Conservation (phyloP, 2,797 vertebrate genomes). For the Chlorospingus flavigularis region DNA sequence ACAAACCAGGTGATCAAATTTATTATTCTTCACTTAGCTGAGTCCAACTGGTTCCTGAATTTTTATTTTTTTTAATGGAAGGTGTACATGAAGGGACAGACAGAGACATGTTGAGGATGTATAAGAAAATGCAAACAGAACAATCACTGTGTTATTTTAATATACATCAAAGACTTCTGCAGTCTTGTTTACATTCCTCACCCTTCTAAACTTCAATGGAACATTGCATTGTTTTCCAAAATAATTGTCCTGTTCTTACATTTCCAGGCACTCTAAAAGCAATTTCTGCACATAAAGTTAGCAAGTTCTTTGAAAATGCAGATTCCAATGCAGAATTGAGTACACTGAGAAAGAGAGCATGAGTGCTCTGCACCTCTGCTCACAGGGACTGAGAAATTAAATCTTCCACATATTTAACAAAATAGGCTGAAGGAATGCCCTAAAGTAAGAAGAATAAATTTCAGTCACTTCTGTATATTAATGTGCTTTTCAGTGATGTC, state of each 20-base stretch:
- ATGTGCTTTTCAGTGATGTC: neutral
- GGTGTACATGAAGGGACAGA: slow-evolving; percentile 22
- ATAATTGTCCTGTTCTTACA: neutral
- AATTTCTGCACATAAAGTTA: neutral
- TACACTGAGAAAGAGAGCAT: neutral
- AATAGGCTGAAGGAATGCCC: neutral
- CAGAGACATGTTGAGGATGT: slow-evolving; percentile 40
- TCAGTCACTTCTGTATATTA: neutral
- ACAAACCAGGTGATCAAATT: slow-evolving; percentile 32
- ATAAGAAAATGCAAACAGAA: slow-evolving; percentile 47
- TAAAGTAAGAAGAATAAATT: neutral
- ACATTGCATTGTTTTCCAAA: neutral
- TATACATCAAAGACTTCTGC: neutral
- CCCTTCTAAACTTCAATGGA: slow-evolving; percentile 24
- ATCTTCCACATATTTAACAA: neutral
- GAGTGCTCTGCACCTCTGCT: neutral
- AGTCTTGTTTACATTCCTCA: slow-evolving; percentile 47
- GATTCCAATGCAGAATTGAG: neutral
- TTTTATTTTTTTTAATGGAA: neutral
- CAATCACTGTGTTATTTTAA: slow-evolving; percentile 57
- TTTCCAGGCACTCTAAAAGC: neutral
- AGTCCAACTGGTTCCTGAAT: slow-evolving; percentile 18
- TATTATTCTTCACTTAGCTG: slow-evolving; percentile 41
- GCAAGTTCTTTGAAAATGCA: neutral
- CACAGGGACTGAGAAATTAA: neutral